Conservation (phyloP, 1,140 invertebrate genomes). For the Mya arenaria region DNA sequence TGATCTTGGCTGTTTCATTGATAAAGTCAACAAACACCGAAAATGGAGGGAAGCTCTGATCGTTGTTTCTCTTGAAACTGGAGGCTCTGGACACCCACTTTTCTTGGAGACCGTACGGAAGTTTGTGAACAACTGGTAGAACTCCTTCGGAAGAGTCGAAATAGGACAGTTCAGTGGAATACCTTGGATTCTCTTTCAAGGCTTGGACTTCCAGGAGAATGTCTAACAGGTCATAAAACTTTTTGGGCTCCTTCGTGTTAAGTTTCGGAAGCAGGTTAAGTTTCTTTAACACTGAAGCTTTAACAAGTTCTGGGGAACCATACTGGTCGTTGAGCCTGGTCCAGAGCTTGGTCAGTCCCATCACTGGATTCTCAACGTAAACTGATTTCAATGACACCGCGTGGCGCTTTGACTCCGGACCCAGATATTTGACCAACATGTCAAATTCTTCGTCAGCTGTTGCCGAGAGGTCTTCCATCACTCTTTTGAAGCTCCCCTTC, state of each 20-base stretch:
- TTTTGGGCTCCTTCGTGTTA: background rate
- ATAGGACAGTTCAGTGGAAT: background rate
- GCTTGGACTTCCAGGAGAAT: background rate
- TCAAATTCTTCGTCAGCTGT: conserved; percentile 8
- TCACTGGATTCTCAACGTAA: background rate
- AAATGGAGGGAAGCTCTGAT: background rate
- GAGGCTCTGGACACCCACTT: too few relatives aligned
- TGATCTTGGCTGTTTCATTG: background rate
- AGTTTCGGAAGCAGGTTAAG: background rate
- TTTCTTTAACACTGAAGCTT: background rate
- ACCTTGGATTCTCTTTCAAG: background rate
- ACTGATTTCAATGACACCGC: background rate
- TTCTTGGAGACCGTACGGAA: background rate
- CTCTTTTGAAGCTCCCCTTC: conserved; percentile 24
- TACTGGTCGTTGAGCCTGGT: background rate
- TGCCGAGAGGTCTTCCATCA: conserved; percentile 2
- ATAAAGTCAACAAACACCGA: background rate
- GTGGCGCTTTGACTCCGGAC: background rate
- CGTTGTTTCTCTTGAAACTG: background rate
- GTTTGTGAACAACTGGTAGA: background rate
- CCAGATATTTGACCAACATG: conserved; percentile 29
- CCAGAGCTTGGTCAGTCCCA: background rate
- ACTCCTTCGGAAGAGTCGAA: background rate
- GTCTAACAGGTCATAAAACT: conserved; percentile 3
- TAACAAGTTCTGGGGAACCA: background rate